Conservation (phyloP, 1,140 invertebrate genomes). For the Leptinotarsa lineolata region DNA sequence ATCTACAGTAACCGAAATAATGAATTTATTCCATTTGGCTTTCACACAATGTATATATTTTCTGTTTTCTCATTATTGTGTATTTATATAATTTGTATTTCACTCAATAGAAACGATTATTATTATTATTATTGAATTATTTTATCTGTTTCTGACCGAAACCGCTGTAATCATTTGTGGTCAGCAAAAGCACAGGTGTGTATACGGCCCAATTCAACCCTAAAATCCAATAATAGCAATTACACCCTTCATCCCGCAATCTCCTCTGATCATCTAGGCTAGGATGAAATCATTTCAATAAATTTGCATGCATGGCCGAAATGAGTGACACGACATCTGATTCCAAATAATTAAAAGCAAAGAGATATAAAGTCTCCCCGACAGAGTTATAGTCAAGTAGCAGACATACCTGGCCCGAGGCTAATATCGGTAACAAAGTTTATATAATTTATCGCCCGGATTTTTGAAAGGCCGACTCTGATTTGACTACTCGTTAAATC, state of each 20-base stretch:
- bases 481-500: conserved; percentile 16
- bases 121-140: too few species aligned
- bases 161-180: too few species aligned
- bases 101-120: too few species aligned
- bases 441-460: conserved; percentile 11
- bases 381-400: conserved; percentile 24
- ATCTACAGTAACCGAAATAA: too few species aligned
- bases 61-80: too few species aligned
- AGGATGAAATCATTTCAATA: not conserved
- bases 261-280: not conserved
- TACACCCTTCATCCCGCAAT: not conserved
- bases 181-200: too few species aligned
- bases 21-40: too few species aligned
- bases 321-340: conserved; percentile 13
- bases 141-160: too few species aligned
- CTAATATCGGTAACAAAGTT: conserved; percentile 19
- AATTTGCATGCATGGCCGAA: not conserved
- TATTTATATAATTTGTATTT: too few species aligned
- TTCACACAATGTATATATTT: too few species aligned
- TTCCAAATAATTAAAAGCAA: conserved; percentile 23
- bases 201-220: too few species aligned
- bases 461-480: conserved; percentile 17
- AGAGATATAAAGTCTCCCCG: conserved; percentile 13
- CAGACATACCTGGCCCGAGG: conserved; percentile 17
- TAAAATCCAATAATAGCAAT: too few species aligned